phyloP scores from a whole-genome alignment of 2,888 invertebrate genomes.

The Cinara cedri region DNA sequence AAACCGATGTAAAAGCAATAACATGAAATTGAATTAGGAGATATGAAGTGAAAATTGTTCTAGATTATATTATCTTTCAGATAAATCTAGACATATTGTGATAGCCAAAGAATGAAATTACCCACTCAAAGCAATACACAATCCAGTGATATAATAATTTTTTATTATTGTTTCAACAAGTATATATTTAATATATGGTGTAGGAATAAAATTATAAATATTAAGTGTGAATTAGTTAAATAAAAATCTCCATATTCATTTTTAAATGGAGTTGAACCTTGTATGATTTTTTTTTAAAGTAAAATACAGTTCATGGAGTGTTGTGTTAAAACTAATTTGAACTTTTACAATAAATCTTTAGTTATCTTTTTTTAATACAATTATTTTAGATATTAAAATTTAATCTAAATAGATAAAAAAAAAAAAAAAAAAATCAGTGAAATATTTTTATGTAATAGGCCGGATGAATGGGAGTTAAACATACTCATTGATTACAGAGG shows the following conservation, averaged over 20 bases:
- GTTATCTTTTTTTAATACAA: slow-evolving; percentile 44
- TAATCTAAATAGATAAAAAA: slow-evolving; percentile 27
- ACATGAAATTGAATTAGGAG: slow-evolving; percentile 7
- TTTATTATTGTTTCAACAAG: not conserved
- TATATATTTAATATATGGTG: slow-evolving; percentile 1
- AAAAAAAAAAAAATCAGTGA: slow-evolving; percentile 21
- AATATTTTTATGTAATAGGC: slow-evolving; percentile 41
- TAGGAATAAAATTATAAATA: not conserved
- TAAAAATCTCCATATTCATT: slow-evolving; percentile 28
- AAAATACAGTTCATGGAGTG: slow-evolving; percentile 39
- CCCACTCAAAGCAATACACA: slow-evolving; percentile 5
- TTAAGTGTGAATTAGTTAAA: not conserved
- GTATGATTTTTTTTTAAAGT: slow-evolving; percentile 1
- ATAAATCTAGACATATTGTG: slow-evolving; percentile 4
- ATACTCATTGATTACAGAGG: slow-evolving; percentile 50
- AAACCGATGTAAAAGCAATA: slow-evolving; percentile 36
- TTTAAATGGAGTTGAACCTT: not conserved
- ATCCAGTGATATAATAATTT: not conserved
- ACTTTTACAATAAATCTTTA: slow-evolving; percentile 43
- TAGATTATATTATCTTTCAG: not conserved
- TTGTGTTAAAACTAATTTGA: slow-evolving; percentile 44
- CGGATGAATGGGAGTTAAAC: slow-evolving; percentile 51
- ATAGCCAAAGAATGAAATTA: slow-evolving; percentile 7
- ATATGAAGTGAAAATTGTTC: slow-evolving; percentile 8
- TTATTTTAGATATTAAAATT: slow-evolving; percentile 30